Conservation (phyloP, 2,888 invertebrate genomes). For the Kryphioiulus occultus region DNA sequence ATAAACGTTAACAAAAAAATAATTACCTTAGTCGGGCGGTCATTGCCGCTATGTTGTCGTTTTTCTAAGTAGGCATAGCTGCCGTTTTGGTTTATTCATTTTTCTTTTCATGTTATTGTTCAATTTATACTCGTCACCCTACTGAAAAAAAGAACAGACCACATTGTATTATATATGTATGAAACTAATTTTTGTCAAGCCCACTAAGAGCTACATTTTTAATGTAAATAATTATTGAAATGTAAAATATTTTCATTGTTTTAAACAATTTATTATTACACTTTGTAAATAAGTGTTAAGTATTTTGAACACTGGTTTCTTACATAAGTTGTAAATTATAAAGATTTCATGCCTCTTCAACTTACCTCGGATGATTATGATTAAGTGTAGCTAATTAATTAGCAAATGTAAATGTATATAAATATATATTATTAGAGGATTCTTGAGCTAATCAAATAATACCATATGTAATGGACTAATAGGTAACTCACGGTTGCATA, state of each 20-base stretch:
- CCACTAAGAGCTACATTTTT: conserved; percentile 35
- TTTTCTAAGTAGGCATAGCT: not conserved
- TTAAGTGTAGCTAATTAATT: conserved; percentile 39
- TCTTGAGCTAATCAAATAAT: conserved; percentile 36
- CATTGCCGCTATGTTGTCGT: not conserved
- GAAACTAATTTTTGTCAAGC: conserved; percentile 36
- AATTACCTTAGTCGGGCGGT: conserved; percentile 31
- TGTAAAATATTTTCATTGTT: conserved; percentile 53
- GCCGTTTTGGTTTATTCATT: conserved; percentile 6
- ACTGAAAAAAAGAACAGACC: not conserved
- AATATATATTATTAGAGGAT: conserved; percentile 20
- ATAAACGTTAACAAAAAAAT: not conserved
- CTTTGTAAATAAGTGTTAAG: conserved; percentile 52
- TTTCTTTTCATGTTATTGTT: not conserved
- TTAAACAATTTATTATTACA: conserved; percentile 50
- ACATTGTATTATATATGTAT: conserved; percentile 44
- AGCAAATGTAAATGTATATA: conserved; percentile 25
- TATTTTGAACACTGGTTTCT: conserved; percentile 52
- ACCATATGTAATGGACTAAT: not conserved
- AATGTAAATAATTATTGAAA: conserved; percentile 45
- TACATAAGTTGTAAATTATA: conserved; percentile 48
- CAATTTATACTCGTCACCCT: conserved; percentile 29
- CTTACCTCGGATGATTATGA: conserved; percentile 36
- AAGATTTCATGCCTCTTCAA: conserved; percentile 39
- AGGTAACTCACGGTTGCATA: not conserved